phyloP scores from a whole-genome alignment of 2,797 vertebrate genomes.

The Rhodeus uyekii region DNA sequence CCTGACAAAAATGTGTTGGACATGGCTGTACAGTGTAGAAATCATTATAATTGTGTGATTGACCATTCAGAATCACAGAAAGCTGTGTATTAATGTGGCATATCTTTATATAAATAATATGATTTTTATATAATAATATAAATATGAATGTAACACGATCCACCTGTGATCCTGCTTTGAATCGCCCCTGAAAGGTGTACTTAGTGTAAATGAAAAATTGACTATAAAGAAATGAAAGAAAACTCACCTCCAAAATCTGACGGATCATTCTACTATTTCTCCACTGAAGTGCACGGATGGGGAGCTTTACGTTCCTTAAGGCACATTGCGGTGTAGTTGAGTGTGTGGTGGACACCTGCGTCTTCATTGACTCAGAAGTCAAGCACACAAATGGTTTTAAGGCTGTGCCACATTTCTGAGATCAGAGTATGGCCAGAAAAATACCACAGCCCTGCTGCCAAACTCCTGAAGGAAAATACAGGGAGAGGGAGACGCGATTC shows the following conservation, averaged over 20 bases:
- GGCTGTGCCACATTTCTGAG: slow-evolving; percentile 43
- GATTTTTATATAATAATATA: too few species aligned
- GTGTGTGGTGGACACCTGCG: slow-evolving; percentile 39
- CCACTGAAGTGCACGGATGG: not conserved
- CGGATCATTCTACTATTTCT: not conserved
- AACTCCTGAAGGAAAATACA: slow-evolving; percentile 25
- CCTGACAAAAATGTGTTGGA: too few species aligned
- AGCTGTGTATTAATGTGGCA: not conserved
- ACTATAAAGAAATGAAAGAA: not conserved
- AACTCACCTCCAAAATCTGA: not conserved
- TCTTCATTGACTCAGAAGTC: slow-evolving; percentile 54
- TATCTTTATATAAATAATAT: too few species aligned
- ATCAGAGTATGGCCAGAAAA: slow-evolving; percentile 41
- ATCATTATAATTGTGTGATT: not conserved
- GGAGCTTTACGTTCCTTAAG: not conserved
- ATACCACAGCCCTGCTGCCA: slow-evolving; percentile 32
- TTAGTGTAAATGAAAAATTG: too few species aligned
- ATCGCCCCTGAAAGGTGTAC: too few species aligned
- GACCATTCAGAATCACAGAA: not conserved
- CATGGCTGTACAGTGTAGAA: not conserved
- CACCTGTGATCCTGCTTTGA: not conserved
- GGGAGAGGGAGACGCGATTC: not conserved
- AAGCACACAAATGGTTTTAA: slow-evolving; percentile 31
- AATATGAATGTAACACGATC: too few species aligned
- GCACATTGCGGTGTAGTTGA: slow-evolving; percentile 34